A percentile compares a stretch with the other conserved stretches of the same genome.
phyloP scores from a whole-genome alignment of 1,140 invertebrate genomes.

The Cyphomyrmex costatus region DNA sequence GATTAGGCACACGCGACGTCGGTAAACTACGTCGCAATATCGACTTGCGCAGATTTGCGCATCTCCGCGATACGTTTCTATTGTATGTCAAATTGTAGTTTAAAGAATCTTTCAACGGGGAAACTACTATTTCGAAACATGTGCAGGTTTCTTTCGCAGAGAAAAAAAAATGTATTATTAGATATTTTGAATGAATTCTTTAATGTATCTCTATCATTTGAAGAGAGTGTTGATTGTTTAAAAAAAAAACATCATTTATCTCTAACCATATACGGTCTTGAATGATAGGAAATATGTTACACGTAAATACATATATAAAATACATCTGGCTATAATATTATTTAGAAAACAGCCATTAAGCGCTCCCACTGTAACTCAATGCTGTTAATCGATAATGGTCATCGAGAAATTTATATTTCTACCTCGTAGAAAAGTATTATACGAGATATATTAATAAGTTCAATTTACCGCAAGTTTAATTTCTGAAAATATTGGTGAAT shows the following conservation, averaged over 20 bases:
- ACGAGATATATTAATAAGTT: not conserved
- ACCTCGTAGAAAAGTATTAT: not conserved
- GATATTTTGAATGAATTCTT: constrained; percentile 10
- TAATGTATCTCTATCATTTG: not conserved
- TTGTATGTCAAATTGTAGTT: not conserved
- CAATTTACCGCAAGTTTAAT: not conserved
- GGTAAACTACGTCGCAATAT: constrained; percentile 19
- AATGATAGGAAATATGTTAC: constrained; percentile 22
- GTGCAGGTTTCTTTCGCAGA: not conserved
- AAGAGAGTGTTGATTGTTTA: not conserved
- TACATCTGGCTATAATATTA: constrained; percentile 33
- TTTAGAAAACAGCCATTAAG: constrained; percentile 16
- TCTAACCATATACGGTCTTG: not conserved
- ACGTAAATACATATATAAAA: constrained; percentile 20
- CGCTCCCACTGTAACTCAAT: not conserved
- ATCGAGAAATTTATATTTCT: constrained; percentile 27
- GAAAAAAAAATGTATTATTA: not conserved
- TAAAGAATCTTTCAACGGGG: not conserved
- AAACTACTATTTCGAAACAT: constrained; percentile 1
- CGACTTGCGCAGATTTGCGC: constrained; percentile 19
- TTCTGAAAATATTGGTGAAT: not conserved
- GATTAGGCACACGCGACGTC: constrained; percentile 55
- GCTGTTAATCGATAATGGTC: not conserved
- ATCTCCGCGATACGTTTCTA: constrained; percentile 15
- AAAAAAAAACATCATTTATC: not conserved